phyloP scores from a whole-genome alignment of 2,113 vertebrate genomes.

The Fukomys damarensis region DNA sequence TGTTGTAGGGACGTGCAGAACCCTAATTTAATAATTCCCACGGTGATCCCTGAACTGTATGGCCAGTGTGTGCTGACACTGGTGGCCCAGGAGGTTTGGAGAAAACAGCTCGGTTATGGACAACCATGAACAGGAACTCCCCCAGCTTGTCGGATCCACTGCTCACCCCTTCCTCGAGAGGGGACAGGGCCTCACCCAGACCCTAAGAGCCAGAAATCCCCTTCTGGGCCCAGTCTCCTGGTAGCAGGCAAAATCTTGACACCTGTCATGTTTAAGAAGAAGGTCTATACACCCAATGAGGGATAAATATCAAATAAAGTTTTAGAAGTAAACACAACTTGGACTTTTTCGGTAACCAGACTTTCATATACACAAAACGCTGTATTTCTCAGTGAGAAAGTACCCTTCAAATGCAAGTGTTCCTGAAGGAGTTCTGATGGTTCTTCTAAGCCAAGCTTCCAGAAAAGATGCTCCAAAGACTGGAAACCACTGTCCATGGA shows the following conservation, averaged over 20 bases:
- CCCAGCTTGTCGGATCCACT: background rate
- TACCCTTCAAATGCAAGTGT: background rate
- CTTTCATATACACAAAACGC: background rate
- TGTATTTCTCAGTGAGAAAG: background rate
- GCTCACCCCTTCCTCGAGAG: background rate
- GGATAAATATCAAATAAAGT: too few relatives aligned
- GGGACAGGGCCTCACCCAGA: background rate
- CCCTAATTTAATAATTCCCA: background rate
- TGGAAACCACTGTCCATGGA: background rate
- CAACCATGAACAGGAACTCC: background rate
- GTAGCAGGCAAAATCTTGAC: background rate
- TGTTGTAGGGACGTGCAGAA: background rate
- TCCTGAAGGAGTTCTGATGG: background rate
- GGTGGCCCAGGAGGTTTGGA: background rate
- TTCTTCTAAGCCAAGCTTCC: background rate
- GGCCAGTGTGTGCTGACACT: background rate
- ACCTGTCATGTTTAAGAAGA: background rate
- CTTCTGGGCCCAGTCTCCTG: rapidly evolving
- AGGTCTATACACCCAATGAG: background rate
- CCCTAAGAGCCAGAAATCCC: too few relatives aligned
- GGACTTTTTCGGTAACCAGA: background rate
- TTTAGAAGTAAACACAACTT: background rate
- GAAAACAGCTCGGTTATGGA: background rate
- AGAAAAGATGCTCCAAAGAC: background rate
- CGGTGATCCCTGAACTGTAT: background rate